Evolutionary conservation across 2,797 vertebrate species (phyloP).

Genomic region (Hypotaenidia philippensis): DNA sequence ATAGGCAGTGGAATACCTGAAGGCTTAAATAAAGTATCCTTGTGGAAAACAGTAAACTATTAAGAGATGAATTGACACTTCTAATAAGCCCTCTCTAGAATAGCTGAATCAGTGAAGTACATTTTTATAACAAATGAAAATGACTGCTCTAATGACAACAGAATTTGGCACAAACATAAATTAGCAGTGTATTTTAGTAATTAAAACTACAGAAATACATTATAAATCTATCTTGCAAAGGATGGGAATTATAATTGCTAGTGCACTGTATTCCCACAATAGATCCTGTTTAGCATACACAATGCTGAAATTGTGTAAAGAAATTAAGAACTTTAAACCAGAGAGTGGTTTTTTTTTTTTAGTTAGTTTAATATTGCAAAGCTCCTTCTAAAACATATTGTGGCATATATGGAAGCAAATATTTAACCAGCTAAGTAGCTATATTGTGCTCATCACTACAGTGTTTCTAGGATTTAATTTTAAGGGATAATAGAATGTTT

Average conservation of each 20-base stretch:
- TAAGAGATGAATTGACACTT: slow-evolving; percentile 11
- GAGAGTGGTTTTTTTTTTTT: background rate
- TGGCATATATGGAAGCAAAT: background rate
- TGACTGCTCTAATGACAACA: slow-evolving; percentile 3
- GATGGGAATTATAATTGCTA: background rate
- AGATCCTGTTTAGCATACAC: background rate
- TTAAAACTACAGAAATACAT: slow-evolving; percentile 37
- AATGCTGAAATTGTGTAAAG: background rate
- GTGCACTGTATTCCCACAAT: background rate
- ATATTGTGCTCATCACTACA: background rate
- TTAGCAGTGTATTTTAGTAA: slow-evolving; percentile 7
- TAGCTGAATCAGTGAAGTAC: slow-evolving; percentile 27
- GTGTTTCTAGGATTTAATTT: background rate
- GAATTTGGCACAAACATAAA: slow-evolving; percentile 39
- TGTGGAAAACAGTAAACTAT: slow-evolving; percentile 8
- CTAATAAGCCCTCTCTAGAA: slow-evolving; percentile 31
- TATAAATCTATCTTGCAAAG: slow-evolving; percentile 3
- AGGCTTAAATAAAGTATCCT: slow-evolving; percentile 37
- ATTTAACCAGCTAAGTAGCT: background rate
- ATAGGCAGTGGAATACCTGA: background rate
- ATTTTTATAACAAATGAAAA: slow-evolving; percentile 41
- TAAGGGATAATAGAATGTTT: background rate
- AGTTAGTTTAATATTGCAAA: background rate
- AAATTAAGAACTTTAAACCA: background rate
- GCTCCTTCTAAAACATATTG: background rate